These are phyloP conservation scores for Spheniscus mendiculus DNA, from an alignment of 2,113 vertebrate species.

Conservation along the genomic window DNA sequence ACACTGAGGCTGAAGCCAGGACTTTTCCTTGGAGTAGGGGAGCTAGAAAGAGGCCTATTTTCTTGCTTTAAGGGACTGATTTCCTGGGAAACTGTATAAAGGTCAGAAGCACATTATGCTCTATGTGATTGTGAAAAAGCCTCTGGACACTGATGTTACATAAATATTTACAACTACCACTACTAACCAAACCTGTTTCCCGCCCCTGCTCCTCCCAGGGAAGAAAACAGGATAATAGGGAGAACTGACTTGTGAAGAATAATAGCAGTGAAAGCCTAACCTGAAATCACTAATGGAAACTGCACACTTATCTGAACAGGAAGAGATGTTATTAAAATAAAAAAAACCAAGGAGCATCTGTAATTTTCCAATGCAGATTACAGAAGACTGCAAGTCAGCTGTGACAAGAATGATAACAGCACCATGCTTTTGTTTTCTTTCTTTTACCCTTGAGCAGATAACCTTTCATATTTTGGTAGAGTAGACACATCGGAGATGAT, in stretches of 20 bases:
- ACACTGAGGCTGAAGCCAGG: background rate
- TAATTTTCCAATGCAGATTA: slow-evolving; percentile 43
- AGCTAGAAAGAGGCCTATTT: background rate
- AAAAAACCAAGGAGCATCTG: background rate
- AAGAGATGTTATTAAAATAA: background rate
- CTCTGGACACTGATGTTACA: background rate
- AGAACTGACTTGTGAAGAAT: background rate
- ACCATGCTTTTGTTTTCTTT: slow-evolving; percentile 47
- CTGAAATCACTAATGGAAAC: background rate
- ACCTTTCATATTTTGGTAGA: slow-evolving; percentile 33
- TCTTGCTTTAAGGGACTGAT: slow-evolving; percentile 14
- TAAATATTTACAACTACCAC: slow-evolving; percentile 21
- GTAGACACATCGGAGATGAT: background rate
- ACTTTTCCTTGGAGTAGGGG: background rate
- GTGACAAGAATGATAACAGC: slow-evolving; percentile 16
- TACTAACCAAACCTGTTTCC: slow-evolving; percentile 27
- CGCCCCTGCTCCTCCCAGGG: background rate
- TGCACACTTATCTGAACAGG: background rate
- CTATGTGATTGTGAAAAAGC: slow-evolving; percentile 1
- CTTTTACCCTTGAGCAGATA: slow-evolving; percentile 60
- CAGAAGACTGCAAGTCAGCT: background rate
- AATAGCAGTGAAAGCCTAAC: background rate
- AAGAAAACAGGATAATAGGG: background rate
- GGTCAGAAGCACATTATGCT: slow-evolving; percentile 3
- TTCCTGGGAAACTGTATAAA: slow-evolving; percentile 49